Conservation (phyloP, 92 coral and sea anemone genomes). For the Parazoanthus swiftii region DNA sequence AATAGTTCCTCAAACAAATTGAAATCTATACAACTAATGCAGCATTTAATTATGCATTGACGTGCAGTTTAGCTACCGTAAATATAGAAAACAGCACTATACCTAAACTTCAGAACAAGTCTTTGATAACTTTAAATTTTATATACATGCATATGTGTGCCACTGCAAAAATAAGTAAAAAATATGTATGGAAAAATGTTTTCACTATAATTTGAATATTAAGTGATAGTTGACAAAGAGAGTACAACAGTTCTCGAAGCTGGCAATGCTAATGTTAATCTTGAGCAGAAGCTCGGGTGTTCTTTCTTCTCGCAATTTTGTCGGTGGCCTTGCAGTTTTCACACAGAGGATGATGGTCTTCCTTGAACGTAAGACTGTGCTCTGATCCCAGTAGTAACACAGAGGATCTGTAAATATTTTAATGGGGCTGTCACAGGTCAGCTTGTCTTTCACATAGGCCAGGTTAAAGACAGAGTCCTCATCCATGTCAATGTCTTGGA, state of each 20-base stretch:
- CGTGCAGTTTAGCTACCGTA: too few species aligned
- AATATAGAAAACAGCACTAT: too few species aligned
- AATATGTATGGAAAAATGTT: not conserved
- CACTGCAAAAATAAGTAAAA: too few species aligned
- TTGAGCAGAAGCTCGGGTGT: not conserved
- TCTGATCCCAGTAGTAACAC: conserved; percentile 45
- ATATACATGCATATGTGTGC: too few species aligned
- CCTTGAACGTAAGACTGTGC: conserved; percentile 19
- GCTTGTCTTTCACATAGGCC: conserved; percentile 46
- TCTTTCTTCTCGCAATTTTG: conserved; percentile 12
- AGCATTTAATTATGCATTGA: too few species aligned
- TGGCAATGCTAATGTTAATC: not conserved
- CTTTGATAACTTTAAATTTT: too few species aligned
- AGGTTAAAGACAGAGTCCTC: conserved; percentile 16
- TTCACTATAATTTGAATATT: conserved; percentile 3
- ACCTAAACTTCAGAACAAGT: too few species aligned
- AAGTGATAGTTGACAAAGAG: not conserved
- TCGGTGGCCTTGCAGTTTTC: conserved; percentile 33
- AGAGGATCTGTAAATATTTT: conserved; percentile 44
- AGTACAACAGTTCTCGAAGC: not conserved
- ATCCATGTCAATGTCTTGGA: conserved; percentile 46
- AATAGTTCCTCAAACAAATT: too few species aligned
- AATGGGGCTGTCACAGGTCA: conserved; percentile 49
- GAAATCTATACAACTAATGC: too few species aligned
- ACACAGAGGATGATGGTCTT: conserved; percentile 41